phyloP scores from a whole-genome alignment of 2,797 vertebrate species.

The Rhynchotus rufescens region DNA sequence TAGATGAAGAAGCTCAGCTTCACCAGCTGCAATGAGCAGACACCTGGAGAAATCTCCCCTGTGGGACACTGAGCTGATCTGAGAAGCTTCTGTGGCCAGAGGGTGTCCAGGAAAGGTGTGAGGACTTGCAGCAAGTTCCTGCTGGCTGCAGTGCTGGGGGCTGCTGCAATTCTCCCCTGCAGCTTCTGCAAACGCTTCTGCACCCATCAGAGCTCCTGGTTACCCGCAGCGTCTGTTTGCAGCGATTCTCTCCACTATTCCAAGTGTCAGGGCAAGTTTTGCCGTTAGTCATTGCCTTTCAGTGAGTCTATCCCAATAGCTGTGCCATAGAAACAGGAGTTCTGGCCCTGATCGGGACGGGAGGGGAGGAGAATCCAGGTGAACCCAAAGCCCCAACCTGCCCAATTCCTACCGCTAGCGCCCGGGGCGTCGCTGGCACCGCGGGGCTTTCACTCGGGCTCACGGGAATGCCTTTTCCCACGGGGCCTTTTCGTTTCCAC shows the following conservation, averaged over 20 bases:
- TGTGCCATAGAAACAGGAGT: neutral
- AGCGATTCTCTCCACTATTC: too few relatives aligned
- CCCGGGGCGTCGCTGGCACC: neutral
- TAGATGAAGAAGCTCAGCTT: too few relatives aligned
- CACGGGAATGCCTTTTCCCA: too few relatives aligned
- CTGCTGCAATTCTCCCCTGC: too few relatives aligned
- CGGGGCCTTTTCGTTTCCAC: neutral
- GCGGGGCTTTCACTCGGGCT: too few relatives aligned
- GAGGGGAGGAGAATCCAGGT: neutral
- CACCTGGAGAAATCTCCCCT: neutral
- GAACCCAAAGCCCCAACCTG: neutral
- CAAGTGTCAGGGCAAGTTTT: neutral
- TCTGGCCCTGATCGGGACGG: neutral
- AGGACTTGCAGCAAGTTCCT: too few relatives aligned
- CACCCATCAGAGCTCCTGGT: neutral
- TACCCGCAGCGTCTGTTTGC: neutral
- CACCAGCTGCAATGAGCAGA: neutral
- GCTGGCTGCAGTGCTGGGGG: too few relatives aligned
- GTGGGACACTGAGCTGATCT: neutral
- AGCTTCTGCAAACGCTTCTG: too few relatives aligned
- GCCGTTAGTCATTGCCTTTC: fast-evolving
- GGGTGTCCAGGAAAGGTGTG: neutral
- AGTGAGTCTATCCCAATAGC: too few relatives aligned
- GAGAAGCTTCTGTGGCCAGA: too few relatives aligned
- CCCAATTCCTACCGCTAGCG: fast-evolving